Base-by-base conservation (phyloP, 2,888 invertebrate genomes). In the Hipparchia sbordonii region DNA sequence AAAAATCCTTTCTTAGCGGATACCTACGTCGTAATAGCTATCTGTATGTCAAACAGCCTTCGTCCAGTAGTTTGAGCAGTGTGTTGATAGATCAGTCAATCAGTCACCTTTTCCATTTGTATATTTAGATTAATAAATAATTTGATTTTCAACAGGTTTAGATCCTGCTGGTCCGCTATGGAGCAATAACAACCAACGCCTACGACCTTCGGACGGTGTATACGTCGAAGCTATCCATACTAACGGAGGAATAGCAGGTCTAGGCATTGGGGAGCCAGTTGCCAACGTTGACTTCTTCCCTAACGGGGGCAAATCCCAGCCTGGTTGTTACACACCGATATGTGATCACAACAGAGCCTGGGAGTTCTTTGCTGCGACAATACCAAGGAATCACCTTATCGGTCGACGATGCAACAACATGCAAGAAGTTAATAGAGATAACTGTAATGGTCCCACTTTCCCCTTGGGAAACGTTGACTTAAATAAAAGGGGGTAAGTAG, bases 261-360 rank as follows among this genome's bases (percentile, higher is more conserved):
- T 85, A 74, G 77, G 77, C 6, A 76, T 78, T 23, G 69, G 65
- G 13, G 33, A 39, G 74, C 78, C 77, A 6, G 84, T 95, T 3
- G 95, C 92, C 0, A 87, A 94, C 73, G 94, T 85, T 7, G 95
- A 95, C 81, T 95, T 95, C 84, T 95, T 92, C 88, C 94, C 94
- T n/a, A 95, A 95, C 75, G 89, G 92, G 60, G 95, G 95, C 2
- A 81, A 69, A 48, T 78, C 78, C 12, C 88, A 89, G 72, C 88
- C 89, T 4, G 87, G 85, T 0, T 89, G 89, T 56, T 2, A 77
- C 2, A 82, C 82, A n/a, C 78, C 77, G 45, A 9, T 85, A 6
- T 89, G 89, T 75, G 83, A 84, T 72, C 89, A 89, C 75, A 82
- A 84, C 67, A 82, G 87, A 5, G 82, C 89, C 1, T 89, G 85